Conservation (phyloP, 2,888 invertebrate genomes). For the Baccha elongata region DNA sequence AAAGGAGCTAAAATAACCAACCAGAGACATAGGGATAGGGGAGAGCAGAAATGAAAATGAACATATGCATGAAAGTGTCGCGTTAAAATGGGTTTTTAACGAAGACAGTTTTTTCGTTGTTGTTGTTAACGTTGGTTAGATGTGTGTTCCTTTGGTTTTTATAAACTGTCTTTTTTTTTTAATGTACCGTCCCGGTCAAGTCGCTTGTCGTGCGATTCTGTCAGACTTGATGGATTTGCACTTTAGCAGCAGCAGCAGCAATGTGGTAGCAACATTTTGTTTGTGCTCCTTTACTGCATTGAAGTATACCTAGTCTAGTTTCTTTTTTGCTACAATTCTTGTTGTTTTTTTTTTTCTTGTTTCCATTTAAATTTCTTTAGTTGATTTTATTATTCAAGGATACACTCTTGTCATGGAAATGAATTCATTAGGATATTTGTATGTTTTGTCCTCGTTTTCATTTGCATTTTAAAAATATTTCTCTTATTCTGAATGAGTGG, state of each 20-base stretch:
- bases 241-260: slow-evolving; percentile 54
- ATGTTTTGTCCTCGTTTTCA: slow-evolving; percentile 60
- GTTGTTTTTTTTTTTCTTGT: not conserved
- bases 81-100: slow-evolving; percentile 73
- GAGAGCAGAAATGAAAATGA: slow-evolving; percentile 66
- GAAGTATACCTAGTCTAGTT: slow-evolving; percentile 17
- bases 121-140: slow-evolving; percentile 4
- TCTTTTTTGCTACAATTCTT: slow-evolving; percentile 31
- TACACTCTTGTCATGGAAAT: slow-evolving; percentile 68
- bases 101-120: slow-evolving; percentile 56
- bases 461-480: slow-evolving; percentile 41
- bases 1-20: slow-evolving; percentile 25
- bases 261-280: slow-evolving; percentile 43
- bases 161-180: slow-evolving; percentile 18
- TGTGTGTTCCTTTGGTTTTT: slow-evolving; percentile 38
- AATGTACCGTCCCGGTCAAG: slow-evolving; percentile 59
- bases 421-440: slow-evolving; percentile 69
- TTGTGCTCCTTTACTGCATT: slow-evolving; percentile 15
- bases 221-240: slow-evolving; percentile 72
- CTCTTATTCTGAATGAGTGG: slow-evolving; percentile 25
- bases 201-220: slow-evolving; percentile 69
- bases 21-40: not conserved
- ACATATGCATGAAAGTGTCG: slow-evolving; percentile 74
- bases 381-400: slow-evolving; percentile 67
- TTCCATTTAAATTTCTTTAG: not conserved